These are phyloP conservation scores for Paratilapia polleni DNA, from an alignment of 2,113 vertebrate species.

Conservation along the genomic window DNA sequence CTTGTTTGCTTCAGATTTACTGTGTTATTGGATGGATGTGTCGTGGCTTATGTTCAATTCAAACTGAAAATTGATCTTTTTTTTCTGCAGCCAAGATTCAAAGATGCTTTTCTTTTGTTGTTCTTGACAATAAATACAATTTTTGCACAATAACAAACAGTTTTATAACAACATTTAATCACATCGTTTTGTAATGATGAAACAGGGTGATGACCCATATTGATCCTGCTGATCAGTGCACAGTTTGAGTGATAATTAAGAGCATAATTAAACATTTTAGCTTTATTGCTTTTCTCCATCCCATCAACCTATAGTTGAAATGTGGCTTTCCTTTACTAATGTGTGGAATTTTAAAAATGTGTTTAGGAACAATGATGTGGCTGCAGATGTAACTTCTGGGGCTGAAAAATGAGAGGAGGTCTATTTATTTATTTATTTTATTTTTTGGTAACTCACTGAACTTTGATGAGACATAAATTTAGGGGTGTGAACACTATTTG, in stretches of 20 bases:
- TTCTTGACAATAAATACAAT: not conserved
- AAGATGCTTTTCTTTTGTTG: not conserved
- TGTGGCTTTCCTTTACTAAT: too few species aligned
- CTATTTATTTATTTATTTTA: not conserved
- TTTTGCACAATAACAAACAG: too few species aligned
- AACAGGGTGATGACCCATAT: not conserved
- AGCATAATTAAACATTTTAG: not conserved
- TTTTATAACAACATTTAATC: not conserved
- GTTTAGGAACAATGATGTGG: not conserved
- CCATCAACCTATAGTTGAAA: not conserved
- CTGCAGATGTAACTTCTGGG: not conserved
- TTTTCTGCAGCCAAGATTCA: not conserved
- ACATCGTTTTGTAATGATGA: not conserved
- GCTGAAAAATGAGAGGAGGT: not conserved
- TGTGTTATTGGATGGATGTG: not conserved
- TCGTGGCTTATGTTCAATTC: rapidly evolving
- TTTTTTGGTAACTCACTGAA: not conserved
- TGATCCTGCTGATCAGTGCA: too few species aligned
- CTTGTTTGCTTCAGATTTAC: not conserved
- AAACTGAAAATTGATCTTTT: not conserved
- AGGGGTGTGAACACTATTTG: not conserved
- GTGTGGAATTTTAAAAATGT: not conserved
- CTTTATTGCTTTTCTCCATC: not conserved
- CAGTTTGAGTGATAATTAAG: too few species aligned
- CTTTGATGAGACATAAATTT: not conserved